phyloP scores from a whole-genome alignment of 2,888 invertebrate genomes.

The Macropis europaea region DNA sequence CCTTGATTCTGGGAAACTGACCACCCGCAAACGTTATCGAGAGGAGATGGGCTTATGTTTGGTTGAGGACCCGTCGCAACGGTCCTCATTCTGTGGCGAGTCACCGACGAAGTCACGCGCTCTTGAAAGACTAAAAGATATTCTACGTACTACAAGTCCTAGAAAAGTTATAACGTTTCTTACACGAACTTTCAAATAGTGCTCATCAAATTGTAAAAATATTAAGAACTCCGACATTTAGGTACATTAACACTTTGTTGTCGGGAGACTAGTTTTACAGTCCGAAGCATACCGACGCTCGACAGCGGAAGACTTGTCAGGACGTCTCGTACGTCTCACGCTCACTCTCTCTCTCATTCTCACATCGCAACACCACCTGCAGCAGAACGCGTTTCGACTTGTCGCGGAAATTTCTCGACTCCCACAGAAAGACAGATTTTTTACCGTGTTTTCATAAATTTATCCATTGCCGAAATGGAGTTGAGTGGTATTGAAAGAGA shows the following conservation, averaged over 20 bases:
- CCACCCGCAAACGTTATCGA: no score
- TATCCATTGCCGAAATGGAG: background rate
- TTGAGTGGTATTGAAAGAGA: no score
- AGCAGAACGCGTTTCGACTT: no score
- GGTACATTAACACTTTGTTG: background rate
- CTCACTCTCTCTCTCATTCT: background rate
- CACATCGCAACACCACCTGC: background rate
- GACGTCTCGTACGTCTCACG: background rate
- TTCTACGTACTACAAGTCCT: no score
- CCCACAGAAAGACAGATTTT: background rate
- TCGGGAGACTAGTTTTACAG: background rate
- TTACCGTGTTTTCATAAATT: background rate
- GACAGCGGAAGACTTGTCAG: constrained; percentile 1
- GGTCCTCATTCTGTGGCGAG: no score
- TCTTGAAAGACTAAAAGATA: no score
- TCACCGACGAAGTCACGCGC: no score
- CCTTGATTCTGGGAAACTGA: no score
- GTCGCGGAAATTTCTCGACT: no score
- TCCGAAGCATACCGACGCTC: background rate
- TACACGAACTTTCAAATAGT: background rate
- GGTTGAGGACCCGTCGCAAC: no score
- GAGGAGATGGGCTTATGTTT: no score
- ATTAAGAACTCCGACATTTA: background rate
- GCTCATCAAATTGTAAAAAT: background rate
- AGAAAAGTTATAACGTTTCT: no score